Base-by-base conservation (phyloP, 2,797 vertebrate species). In the Spondyliosoma cantharus region DNA sequence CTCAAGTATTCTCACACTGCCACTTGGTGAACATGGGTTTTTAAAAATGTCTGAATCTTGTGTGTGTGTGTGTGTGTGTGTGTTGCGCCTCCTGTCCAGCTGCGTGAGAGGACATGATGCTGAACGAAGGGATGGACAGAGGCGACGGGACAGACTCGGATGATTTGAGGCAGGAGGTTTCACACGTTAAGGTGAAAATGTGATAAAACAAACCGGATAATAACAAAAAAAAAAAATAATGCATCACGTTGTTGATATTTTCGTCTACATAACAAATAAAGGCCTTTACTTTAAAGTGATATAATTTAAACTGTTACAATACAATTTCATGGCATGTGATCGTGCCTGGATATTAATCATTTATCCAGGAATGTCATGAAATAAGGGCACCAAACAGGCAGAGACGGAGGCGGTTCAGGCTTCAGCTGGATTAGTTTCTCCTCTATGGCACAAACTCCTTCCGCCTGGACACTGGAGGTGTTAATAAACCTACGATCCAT, bases 1-100 rank as follows among this genome's bases (percentile, higher is more conserved):
- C 62, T 86, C 77, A 82, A 77, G 82, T 86, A 80, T 83, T 49
- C 48, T 62, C 74, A 73, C 61, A 8, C 72, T 71, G 46, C 49
- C 76, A 75, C 53, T 59, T 49, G 45, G 43, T 14, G 64, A 61
- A 73, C 27, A 12, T 52, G n/a, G n/a, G 22, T 58, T 59, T 53
- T 59, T 53, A 54, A 72, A 79, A 66, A 56, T 5, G 52, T 24
- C 42, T 66, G 25, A 20, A 52, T 66, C n/a, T n/a, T n/a, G n/a
- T n/a, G n/a, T n/a, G n/a, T n/a, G n/a, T n/a, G 12, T 60, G n/a
- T 3, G 43, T 45, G 14, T 46, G 22, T 54, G 13, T 61, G 22
- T 54, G 13, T 61, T 79, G 76, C 65, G 79, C 59, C 63, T 78
- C 53, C 63, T 58, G 60, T 52, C 20, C 13, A 24, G 29, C 49